Conservation (phyloP, 1,140 invertebrate genomes). For the Anastatus disparis region DNA sequence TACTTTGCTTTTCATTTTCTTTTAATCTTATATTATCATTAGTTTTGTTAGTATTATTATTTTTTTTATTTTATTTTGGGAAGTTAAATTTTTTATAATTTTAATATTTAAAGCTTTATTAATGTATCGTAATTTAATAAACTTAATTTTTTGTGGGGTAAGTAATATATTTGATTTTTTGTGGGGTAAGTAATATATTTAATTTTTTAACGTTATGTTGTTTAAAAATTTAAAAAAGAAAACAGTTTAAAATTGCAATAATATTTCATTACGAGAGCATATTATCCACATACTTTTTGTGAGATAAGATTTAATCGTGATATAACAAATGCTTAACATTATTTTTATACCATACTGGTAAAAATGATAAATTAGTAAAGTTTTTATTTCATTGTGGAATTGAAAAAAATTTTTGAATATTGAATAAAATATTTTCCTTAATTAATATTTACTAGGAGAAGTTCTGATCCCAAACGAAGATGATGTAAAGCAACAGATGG, state of each 20-base stretch:
- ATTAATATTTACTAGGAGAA: constrained; percentile 67
- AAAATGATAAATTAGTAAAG: too few species aligned
- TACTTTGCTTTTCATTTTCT: neutral
- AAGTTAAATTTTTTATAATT: constrained; percentile 6
- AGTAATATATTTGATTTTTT: too few species aligned
- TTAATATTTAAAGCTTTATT: neutral
- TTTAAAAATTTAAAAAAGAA: too few species aligned
- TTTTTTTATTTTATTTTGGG: neutral
- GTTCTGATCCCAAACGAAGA: constrained; percentile 70
- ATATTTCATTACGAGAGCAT: too few species aligned
- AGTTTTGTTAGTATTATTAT: neutral
- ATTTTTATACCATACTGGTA: too few species aligned
- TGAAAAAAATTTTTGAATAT: neutral
- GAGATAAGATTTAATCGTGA: too few species aligned
- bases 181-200: too few species aligned
- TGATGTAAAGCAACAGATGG: constrained; percentile 62
- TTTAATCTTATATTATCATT: constrained; percentile 41
- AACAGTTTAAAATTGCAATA: too few species aligned
- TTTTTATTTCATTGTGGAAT: neutral
- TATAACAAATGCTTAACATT: too few species aligned
- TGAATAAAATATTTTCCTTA: constrained; percentile 57
- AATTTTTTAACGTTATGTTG: too few species aligned
- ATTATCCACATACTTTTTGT: too few species aligned
- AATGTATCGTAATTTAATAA: neutral
- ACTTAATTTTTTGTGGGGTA: too few species aligned